These are phyloP conservation scores for Acheta domesticus DNA, from an alignment of 2,888 invertebrate genomes.

Conservation along the genomic window DNA sequence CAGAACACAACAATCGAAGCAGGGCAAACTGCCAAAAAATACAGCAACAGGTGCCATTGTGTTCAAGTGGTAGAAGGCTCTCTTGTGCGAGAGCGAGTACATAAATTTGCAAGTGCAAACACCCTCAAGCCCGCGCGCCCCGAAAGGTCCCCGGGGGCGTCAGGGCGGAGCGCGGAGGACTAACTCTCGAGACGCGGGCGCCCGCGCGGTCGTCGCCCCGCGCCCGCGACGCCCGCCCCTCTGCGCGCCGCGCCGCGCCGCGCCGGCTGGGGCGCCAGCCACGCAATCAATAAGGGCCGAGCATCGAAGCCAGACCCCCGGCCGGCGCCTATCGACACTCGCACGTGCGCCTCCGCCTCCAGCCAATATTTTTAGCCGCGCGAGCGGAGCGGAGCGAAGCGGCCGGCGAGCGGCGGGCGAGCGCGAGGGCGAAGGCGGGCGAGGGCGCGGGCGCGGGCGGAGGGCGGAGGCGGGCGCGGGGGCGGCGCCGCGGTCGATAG, in stretches of 20 bases:
- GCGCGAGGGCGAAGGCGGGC: background rate
- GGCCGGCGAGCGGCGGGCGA: background rate
- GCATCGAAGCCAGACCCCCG: background rate
- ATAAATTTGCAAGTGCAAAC: constrained; percentile 11
- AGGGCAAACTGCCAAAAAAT: no score
- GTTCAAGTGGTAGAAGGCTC: no score
- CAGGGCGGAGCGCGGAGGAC: background rate
- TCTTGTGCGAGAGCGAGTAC: background rate
- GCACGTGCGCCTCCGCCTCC: background rate
- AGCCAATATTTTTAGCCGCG: background rate
- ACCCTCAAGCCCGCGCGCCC: background rate
- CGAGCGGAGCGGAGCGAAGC: background rate
- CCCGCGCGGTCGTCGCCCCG: background rate
- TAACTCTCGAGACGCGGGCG: background rate
- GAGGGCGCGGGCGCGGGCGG: background rate
- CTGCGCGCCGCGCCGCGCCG: background rate
- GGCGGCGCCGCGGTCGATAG: background rate
- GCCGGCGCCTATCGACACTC: background rate
- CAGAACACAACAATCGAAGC: no score
- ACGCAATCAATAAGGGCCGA: background rate
- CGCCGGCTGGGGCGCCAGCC: background rate
- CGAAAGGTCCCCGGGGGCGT: background rate
- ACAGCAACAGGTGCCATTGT: no score
- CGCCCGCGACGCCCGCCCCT: no score
- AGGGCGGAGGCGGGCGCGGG: background rate